A percentile compares a stretch with the other conserved stretches of the same genome.
phyloP scores from a whole-genome alignment of 2,888 invertebrate genomes.

The Hesperia comma region DNA sequence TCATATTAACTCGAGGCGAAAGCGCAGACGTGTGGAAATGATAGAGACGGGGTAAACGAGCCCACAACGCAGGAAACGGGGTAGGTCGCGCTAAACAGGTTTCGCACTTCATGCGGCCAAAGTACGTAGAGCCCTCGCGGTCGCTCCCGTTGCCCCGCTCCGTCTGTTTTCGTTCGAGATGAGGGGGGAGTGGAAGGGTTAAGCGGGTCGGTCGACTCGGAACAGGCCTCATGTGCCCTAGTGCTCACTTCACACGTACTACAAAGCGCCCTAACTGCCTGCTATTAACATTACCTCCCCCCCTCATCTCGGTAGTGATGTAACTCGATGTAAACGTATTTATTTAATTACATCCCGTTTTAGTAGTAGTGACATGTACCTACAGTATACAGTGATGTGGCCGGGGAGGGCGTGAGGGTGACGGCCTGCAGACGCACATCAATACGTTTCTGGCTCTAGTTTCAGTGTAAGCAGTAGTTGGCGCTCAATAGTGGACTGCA shows the following conservation, averaged over 20 bases:
- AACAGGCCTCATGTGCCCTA: constrained; percentile 65
- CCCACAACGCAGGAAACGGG: constrained; percentile 48
- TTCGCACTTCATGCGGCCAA: constrained; percentile 53
- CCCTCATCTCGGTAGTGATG: constrained; percentile 61
- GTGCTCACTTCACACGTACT: constrained; percentile 80
- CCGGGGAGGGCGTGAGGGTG: constrained; percentile 14
- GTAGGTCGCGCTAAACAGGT: constrained; percentile 57
- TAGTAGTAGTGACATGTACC: constrained; percentile 17
- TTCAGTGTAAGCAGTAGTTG: not conserved
- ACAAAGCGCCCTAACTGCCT: constrained; percentile 82
- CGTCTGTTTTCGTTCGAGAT: constrained; percentile 10
- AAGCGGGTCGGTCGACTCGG: constrained; percentile 47
- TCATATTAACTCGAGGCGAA: not conserved
- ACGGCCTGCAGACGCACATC: constrained; percentile 27
- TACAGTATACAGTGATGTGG: constrained; percentile 9
- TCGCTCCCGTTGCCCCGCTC: constrained; percentile 29
- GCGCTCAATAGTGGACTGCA: not conserved
- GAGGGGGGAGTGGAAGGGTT: constrained; percentile 42
- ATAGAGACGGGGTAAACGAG: constrained; percentile 34
- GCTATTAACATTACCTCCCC: constrained; percentile 78
- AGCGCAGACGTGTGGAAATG: constrained; percentile 25
- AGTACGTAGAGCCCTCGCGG: constrained; percentile 47
- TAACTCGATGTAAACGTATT: constrained; percentile 41
- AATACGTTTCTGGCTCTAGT: constrained; percentile 9
- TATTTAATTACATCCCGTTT: constrained; percentile 37